Base-by-base conservation (phyloP, 37 sponge, comb jelly and placozoan genomes). In the Diacarnus erythraeanus region DNA sequence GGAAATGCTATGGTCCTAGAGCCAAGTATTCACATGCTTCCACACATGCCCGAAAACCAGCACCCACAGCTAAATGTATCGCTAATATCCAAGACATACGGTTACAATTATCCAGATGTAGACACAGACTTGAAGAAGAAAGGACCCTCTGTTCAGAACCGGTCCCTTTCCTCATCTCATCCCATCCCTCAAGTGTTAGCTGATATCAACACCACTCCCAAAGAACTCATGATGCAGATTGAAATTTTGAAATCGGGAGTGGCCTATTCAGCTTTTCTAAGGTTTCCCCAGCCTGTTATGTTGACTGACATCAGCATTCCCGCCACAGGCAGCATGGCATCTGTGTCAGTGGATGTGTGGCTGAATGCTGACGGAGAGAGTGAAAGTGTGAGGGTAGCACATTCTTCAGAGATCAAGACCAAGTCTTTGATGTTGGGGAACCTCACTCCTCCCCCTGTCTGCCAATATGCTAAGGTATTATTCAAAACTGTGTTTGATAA, bases 331-430 rank as follows among this genome's bases (percentile, higher is more conserved):
- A 12, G 33, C 57, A 75, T 94, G 88, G 74, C 77, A 56, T 87
- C 88, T 33, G 91, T 94, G 54, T 69, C 72, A 4, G 85, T 94
- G 76, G 91, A 90, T 43, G 94, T 87, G 78, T 94, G 94, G 94
- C 4, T 81, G 77, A 41, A 37, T 1, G 51, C 70, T 23, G 87
- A 83, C 4, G 88, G 66, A 2, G 81, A 76, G 65, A 71, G 68
- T 0, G 77, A 73, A 47, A 77, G 80, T 6, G 78, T 82, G 64
- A 76, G 92, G 41, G 75, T 95, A 9, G 84, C 78, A 2, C 89
- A 89, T 29, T 85, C 87, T 9, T 76, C 79, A 1, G 95, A 91
- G 69, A 75, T 95, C 41, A 60, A 77, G 21, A 43, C 69, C 35
- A 88, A 78, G 54, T 83, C 86, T 4, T 38, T 95, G 25, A 79